Conservation (phyloP, 2,797 vertebrate genomes). For the Natrix natrix region DNA sequence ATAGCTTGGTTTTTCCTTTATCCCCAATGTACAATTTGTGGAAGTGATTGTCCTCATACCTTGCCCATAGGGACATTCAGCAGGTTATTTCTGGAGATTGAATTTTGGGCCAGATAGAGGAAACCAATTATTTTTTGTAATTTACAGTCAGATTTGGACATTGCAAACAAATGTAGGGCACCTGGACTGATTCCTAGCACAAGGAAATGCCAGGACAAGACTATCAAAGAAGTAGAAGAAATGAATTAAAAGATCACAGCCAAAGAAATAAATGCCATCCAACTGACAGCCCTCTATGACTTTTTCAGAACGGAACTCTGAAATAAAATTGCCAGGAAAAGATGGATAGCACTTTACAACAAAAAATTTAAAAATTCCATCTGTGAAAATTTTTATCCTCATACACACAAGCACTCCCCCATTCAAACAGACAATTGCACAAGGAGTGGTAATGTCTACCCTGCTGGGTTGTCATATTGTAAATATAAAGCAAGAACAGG, state of each 20-base stretch:
- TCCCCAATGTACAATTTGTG: background rate
- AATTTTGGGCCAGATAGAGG: background rate
- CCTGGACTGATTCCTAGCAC: background rate
- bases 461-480: background rate
- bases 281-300: background rate
- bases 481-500: background rate
- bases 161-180: background rate
- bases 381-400: background rate
- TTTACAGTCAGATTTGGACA: background rate
- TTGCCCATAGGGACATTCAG: background rate
- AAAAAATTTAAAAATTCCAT: background rate
- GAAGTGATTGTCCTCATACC: background rate
- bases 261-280: background rate
- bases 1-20: background rate
- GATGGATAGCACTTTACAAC: background rate
- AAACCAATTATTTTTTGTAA: slow-evolving; percentile 9
- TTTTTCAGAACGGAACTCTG: background rate
- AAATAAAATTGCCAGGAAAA: background rate
- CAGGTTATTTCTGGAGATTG: background rate
- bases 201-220: background rate
- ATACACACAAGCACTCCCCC: background rate
- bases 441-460: background rate
- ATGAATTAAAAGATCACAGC: background rate
- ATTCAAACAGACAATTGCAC: background rate
- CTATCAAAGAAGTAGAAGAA: background rate